Evolutionary conservation across 2,797 vertebrate species (phyloP).

Genomic region (Smutsia gigantea): DNA sequence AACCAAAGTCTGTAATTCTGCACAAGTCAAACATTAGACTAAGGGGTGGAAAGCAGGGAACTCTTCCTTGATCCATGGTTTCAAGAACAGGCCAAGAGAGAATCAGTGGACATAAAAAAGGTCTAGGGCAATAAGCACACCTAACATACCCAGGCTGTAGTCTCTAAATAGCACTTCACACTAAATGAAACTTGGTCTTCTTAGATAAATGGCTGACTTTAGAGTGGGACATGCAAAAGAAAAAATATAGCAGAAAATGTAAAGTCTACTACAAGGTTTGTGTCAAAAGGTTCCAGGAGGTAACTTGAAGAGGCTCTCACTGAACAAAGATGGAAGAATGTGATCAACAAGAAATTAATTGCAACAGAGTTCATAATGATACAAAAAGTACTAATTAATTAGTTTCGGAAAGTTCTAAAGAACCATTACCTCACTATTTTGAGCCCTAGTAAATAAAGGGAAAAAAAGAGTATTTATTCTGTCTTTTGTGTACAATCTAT

Average conservation of each 20-base stretch:
- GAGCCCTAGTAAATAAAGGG: neutral
- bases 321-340: neutral
- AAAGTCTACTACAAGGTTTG: neutral
- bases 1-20: neutral
- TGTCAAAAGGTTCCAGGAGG: neutral
- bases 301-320: neutral
- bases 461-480: neutral
- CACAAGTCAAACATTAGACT: neutral
- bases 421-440: neutral
- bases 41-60: neutral
- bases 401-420: neutral
- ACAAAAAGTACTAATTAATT: neutral
- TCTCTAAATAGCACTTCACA: neutral
- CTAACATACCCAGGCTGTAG: neutral
- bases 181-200: neutral
- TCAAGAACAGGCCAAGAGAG: neutral
- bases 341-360: neutral
- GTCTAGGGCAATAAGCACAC: neutral
- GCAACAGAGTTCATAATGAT: neutral
- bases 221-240: neutral
- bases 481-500: neutral
- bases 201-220: neutral
- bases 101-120: neutral
- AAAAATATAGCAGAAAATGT: neutral
- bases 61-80: neutral